Conservation (phyloP, 2,797 vertebrate species). For the Balearica regulorum region DNA sequence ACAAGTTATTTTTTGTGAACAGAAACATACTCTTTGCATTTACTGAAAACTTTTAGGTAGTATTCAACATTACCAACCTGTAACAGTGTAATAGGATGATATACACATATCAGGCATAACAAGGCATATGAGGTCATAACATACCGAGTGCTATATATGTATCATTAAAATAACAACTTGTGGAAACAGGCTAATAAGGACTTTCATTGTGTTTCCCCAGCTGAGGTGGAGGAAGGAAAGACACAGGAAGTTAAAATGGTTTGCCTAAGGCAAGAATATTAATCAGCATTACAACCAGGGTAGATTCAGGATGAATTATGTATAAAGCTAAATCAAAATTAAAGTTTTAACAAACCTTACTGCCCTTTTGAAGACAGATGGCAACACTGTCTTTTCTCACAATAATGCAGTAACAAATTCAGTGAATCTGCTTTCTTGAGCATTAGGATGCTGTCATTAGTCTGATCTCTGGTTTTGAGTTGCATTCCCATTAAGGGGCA, state of each 20-base stretch:
- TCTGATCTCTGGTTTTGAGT: not conserved
- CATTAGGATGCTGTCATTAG: not conserved
- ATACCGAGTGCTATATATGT: rapidly evolving
- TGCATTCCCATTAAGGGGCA: not conserved
- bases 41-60: not conserved
- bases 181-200: not conserved
- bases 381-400: not conserved
- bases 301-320: not conserved
- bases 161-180: not conserved
- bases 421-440: not conserved
- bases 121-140: not conserved
- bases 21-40: not conserved
- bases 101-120: not conserved
- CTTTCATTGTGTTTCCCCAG: not conserved
- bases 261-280: not conserved
- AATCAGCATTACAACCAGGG: not conserved
- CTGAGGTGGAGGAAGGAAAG: not conserved
- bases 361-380: not conserved
- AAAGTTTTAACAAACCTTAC: not conserved
- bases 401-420: not conserved
- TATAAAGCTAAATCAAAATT: not conserved
- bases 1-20: not conserved
- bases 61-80: not conserved
- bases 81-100: not conserved
- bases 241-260: not conserved